Conservation (phyloP, 1,140 invertebrate species). For the Drosophila jambulina region DNA sequence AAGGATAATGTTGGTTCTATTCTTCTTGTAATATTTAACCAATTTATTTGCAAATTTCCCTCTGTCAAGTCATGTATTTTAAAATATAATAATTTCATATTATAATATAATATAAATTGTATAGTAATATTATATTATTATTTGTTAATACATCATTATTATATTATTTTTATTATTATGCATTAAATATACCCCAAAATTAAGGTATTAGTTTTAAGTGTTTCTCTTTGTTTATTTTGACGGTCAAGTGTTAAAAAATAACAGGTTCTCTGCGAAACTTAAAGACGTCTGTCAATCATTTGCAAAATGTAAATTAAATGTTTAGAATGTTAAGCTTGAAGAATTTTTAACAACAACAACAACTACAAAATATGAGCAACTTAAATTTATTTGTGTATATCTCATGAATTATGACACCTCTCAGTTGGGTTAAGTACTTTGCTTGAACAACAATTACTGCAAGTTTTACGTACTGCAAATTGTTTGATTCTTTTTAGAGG, state of each 20-base stretch:
- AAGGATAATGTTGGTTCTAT: background rate
- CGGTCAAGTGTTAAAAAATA: conserved; percentile 11
- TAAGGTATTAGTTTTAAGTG: no score
- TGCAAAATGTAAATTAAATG: conserved; percentile 3
- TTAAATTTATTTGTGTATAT: background rate
- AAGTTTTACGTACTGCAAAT: background rate
- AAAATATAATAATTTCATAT: no score
- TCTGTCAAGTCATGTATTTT: no score
- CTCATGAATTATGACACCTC: conserved; percentile 3
- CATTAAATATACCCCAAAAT: no score
- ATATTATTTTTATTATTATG: background rate
- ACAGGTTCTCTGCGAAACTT: background rate
- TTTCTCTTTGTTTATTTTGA: conserved; percentile 11
- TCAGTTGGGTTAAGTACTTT: background rate
- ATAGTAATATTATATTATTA: background rate
- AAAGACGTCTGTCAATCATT: background rate
- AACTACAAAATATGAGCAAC: background rate
- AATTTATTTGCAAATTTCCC: background rate
- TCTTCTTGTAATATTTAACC: background rate
- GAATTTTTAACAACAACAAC: background rate
- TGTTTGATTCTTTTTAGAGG: background rate
- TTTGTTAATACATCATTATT: background rate
- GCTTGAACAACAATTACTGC: conserved; percentile 1
- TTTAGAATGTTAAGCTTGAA: background rate
- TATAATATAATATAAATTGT: no score